Evolutionary conservation across 1,140 invertebrate genomes (phyloP), one percentile per base, ranked within the genome.

Genomic region (Leguminivora glycinivorella): DNA sequence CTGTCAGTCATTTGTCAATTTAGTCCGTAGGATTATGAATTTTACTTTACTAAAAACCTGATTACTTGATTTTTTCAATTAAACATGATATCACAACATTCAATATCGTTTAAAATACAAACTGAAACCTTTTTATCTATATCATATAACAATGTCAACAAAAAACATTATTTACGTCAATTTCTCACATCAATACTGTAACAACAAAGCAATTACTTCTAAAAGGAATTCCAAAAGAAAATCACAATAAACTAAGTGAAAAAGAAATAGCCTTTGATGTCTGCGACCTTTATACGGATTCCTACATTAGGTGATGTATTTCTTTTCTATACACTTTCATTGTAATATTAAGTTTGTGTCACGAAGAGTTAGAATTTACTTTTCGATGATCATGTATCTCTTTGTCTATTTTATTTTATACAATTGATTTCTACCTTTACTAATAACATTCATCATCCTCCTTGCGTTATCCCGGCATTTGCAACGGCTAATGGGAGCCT

Each of bases 251-350:
- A 63, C 7, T 22, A 26, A 29, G 58, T 34, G 34, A 63, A 63
- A 19, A 34, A 31, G n/a, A 63, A 63, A 17, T 4, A 63, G 7
- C 26, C 25, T 52, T 22, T 63, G 26, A 63, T 63, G 14, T 63
- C 58, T 63, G 58, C 26, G 58, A 24, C 58, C 26, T 63, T 63
- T 34, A 6, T n/a, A 31, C 31, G 58, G 26, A 31, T 17, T 31
- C 58, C 25, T 63, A 29, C 26, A 63, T 29, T 52, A 52, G 47
- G 19, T 22, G 47, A 52, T 9, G 17, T 52, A 9, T 9, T 47
- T n/a, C n/a, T 22, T 52, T 52, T 52, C 47, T 52, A 52, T 52
- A 3, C 9, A 22, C 47, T 19, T 52, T 52, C 10, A 52, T 7
- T 22, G 19, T 10, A 52, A 22, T 17, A 52, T 43, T n/a, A 12